Percentiles rank a stretch among this genome's conserved stretches.
These are phyloP conservation scores for Nomada hirtipes DNA, from an alignment of 2,888 invertebrate species.

Conservation along the genomic window DNA sequence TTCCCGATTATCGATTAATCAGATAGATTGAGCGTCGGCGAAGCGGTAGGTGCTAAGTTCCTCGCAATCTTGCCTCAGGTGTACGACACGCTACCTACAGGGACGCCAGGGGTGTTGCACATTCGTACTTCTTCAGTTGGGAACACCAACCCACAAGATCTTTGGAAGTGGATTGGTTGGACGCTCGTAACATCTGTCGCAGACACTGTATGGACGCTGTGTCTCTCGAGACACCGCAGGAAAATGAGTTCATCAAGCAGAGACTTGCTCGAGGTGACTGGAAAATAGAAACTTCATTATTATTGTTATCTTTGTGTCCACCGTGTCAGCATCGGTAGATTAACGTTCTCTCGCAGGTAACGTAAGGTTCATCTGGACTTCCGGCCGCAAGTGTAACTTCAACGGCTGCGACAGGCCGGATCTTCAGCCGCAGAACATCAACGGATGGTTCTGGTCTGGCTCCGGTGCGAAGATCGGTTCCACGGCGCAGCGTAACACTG, in stretches of 20 bases:
- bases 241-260: constrained; percentile 96
- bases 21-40: background rate
- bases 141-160: constrained; percentile 93
- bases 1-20: background rate
- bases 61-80: constrained; percentile 85
- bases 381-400: constrained; percentile 96
- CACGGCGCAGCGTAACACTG: constrained; percentile 94
- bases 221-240: constrained; percentile 95
- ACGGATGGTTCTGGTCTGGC: constrained; percentile 98
- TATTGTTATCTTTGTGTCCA: background rate
- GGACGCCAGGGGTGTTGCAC: constrained; percentile 94
- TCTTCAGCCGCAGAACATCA: constrained; percentile 91
- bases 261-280: constrained; percentile 86
- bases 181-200: constrained; percentile 95
- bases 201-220: constrained; percentile 97
- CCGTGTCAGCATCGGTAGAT: background rate
- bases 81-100: constrained; percentile 95
- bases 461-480: constrained; percentile 96
- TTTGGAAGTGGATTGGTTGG: constrained; percentile 95
- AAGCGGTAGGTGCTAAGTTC: too few species aligned
- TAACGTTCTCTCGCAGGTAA: constrained; percentile 79
- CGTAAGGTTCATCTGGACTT: constrained; percentile 93
- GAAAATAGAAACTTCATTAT: background rate
- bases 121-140: constrained; percentile 98
- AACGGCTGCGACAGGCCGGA: constrained; percentile 95